Conservation (phyloP, 2,113 vertebrate species). For the Forbesichthys agassizii region DNA sequence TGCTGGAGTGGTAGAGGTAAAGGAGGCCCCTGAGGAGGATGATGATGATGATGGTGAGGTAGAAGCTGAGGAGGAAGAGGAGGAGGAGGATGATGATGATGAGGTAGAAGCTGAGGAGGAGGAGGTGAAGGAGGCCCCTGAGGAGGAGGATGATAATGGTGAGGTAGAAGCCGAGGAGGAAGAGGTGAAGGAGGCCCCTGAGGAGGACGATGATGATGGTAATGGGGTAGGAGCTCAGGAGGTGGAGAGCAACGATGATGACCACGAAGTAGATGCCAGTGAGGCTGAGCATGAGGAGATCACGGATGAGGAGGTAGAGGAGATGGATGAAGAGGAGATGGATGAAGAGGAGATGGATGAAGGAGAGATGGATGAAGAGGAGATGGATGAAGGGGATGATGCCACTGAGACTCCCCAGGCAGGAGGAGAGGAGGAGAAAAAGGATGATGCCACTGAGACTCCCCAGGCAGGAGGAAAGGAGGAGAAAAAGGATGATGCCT, state of each 20-base stretch:
- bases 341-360: conserved; percentile 4
- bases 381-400: neutral
- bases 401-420: too few species aligned
- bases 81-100: neutral
- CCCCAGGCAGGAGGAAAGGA: too few species aligned
- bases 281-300: neutral
- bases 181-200: neutral
- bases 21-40: conserved; percentile 1
- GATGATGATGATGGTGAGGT: neutral
- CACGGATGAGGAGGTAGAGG: conserved; percentile 9
- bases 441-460: too few species aligned
- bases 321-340: neutral
- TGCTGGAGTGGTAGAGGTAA: conserved; percentile 21
- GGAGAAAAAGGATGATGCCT: neutral
- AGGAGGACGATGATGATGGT: neutral
- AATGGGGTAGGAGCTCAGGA: neutral
- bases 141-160: neutral
- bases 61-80: conserved; percentile 4
- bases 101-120: neutral
- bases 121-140: conserved; percentile 4
- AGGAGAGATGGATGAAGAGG: neutral
- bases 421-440: too few species aligned
- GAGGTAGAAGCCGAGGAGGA: conserved; percentile 7
- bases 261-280: neutral
- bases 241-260: conserved; percentile 1